Base-by-base conservation (phyloP, 2,888 invertebrate genomes). In the Xylocampa areola region DNA sequence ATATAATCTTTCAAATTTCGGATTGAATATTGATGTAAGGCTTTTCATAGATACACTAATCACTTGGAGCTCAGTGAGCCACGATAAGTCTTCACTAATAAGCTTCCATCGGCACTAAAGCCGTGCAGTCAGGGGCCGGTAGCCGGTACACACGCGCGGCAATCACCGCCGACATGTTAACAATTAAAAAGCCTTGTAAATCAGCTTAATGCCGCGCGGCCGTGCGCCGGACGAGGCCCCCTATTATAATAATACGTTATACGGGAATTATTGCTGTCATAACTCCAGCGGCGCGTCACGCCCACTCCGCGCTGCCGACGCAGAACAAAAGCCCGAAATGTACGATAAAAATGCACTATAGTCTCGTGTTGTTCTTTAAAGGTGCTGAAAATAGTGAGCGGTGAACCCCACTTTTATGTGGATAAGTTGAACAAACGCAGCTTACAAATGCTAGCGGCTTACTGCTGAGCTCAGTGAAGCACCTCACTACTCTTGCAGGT, bases 231-330 rank as follows among this genome's bases (percentile, higher is more conserved):
- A 39, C 47, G 44, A 52, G 41, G 14, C 43, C 53, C 43, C 41
- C 44, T 59, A 30, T 68, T 77, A 75, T 76, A 71, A 76, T 76
- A 73, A 74, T 73, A 65, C 68, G 63, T 70, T 67, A 54, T 54
- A 41, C 60, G 64, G 60, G 65, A 76, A 74, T 82, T 82, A 80
- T 81, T 69, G 69, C 54, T 45, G 68, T 59, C 77, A 78, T 80
- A 75, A 80, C 67, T 74, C 43, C 53, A 58, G 7, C 43, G 62
- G 43, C 45, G 59, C 63, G 55, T 41, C 70, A 65, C 67, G 68
- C 73, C 60, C 60, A 66, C 51, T 16, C 45, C 54, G 40, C 47
- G 32, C 53, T 44, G 14, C 30, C 25, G 16, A 21, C 36, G 14
- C 5, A 16, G 37, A 23, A 54, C 54, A 41, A 62, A 35, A 54